These are phyloP conservation scores for Batillaria attramentaria DNA, from an alignment of 1,140 invertebrate genomes.

Conservation along the genomic window DNA sequence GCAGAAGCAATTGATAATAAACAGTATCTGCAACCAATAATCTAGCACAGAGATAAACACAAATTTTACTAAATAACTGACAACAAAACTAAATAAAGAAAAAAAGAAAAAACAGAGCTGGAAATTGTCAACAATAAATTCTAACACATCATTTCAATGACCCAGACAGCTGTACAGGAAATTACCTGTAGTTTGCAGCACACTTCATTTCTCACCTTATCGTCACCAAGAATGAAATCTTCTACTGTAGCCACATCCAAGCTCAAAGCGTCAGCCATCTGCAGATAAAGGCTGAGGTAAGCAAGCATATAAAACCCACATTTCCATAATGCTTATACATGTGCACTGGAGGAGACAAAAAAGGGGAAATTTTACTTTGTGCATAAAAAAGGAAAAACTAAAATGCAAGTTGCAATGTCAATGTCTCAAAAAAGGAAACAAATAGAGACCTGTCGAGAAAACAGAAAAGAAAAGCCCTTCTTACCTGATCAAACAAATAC, in stretches of 20 bases:
- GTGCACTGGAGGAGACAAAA: too few relatives aligned
- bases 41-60: background rate
- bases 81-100: background rate
- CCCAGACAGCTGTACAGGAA: too few relatives aligned
- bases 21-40: too few relatives aligned
- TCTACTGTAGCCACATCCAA: constrained; percentile 64
- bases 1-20: background rate
- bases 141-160: too few relatives aligned
- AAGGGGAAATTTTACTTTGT: too few relatives aligned
- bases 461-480: background rate
- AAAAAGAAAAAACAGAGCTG: background rate
- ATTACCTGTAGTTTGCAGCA: too few relatives aligned
- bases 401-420: too few relatives aligned
- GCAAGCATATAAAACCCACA: too few relatives aligned
- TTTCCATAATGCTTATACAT: too few relatives aligned
- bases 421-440: too few relatives aligned
- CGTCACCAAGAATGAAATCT: constrained; percentile 69
- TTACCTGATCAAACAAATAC: constrained; percentile 61
- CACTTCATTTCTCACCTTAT: constrained; percentile 61
- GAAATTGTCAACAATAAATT: background rate
- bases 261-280: constrained; percentile 63
- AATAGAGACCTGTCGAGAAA: background rate
- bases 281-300: constrained; percentile 28
- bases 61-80: constrained; percentile 6
- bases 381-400: background rate